These are phyloP conservation scores for Sarcophaga variegata DNA, from an alignment of 2,888 invertebrate genomes.

Conservation along the genomic window DNA sequence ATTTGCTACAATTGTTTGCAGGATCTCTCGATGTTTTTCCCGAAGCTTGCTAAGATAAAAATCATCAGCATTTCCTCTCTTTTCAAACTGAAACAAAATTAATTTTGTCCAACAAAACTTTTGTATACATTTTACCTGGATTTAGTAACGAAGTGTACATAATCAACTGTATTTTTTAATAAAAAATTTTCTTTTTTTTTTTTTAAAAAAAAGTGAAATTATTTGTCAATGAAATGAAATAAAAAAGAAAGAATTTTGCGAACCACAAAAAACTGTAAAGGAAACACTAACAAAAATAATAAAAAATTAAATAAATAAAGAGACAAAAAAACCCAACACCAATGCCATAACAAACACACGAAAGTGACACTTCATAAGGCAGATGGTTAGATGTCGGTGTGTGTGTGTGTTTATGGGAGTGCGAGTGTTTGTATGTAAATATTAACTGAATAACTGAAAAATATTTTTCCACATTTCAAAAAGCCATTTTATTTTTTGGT, in stretches of 20 bases:
- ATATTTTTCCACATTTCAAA: slow-evolving; percentile 12
- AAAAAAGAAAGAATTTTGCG: not conserved
- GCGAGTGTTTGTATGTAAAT: slow-evolving; percentile 9
- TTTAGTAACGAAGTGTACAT: no score
- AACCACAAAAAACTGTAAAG: not conserved
- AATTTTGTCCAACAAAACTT: no score
- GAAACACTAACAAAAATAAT: not conserved
- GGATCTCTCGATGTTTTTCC: no score
- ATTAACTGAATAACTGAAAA: not conserved
- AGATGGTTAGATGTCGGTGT: slow-evolving; percentile 2
- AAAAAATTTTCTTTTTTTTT: no score
- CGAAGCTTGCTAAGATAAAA: no score
- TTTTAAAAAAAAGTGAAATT: no score
- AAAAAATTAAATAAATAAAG: not conserved
- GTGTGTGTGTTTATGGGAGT: slow-evolving; percentile 7
- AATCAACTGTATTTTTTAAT: no score
- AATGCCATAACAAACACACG: not conserved
- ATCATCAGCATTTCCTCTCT: no score
- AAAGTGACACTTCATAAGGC: slow-evolving; percentile 10
- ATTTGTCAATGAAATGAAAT: no score
- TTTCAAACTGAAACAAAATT: no score
- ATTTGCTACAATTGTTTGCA: no score
- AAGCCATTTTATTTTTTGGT: not conserved
- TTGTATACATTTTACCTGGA: no score
- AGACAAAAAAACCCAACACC: not conserved